Evolutionary conservation across 2,113 vertebrate genomes (phyloP).

Genomic region (Copsychus sechellarum): DNA sequence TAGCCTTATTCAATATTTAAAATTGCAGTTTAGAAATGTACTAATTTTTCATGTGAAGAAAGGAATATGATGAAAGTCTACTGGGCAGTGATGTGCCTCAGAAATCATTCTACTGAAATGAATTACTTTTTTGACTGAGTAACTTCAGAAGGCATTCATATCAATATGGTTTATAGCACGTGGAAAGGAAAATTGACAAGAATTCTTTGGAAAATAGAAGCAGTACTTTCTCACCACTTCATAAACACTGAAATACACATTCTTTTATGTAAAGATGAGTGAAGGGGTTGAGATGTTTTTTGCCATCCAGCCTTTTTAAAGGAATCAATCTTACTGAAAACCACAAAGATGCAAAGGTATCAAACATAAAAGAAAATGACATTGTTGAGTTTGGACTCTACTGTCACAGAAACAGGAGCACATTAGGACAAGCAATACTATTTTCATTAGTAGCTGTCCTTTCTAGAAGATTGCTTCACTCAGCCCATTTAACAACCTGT

Average conservation of each 20-base stretch:
- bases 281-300: slow-evolving; percentile 36
- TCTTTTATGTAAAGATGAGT: slow-evolving; percentile 64
- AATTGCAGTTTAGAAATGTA: slow-evolving; percentile 36
- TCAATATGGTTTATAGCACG: slow-evolving; percentile 54
- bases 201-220: slow-evolving; percentile 62
- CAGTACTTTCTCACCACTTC: slow-evolving; percentile 43
- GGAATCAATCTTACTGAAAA: slow-evolving; percentile 55
- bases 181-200: slow-evolving; percentile 59
- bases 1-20: slow-evolving; percentile 68
- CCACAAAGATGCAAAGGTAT: slow-evolving; percentile 40
- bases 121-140: slow-evolving; percentile 70
- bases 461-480: slow-evolving; percentile 63
- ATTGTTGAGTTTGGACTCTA: not conserved
- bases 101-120: slow-evolving; percentile 55
- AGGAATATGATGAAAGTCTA: slow-evolving; percentile 54
- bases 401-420: not conserved
- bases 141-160: slow-evolving; percentile 54
- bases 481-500: slow-evolving; percentile 69
- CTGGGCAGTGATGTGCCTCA: slow-evolving; percentile 48
- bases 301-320: slow-evolving; percentile 52
- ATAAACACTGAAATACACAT: slow-evolving; percentile 53
- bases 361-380: slow-evolving; percentile 37
- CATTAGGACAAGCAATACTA: not conserved
- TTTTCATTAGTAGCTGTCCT: slow-evolving; percentile 56
- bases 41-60: slow-evolving; percentile 61